Percentiles rank a stretch among this genome's conserved stretches.
Evolutionary conservation across 64 coral and sea anemone species (phyloP).

Genomic region (Catalaphyllia jardinei): DNA sequence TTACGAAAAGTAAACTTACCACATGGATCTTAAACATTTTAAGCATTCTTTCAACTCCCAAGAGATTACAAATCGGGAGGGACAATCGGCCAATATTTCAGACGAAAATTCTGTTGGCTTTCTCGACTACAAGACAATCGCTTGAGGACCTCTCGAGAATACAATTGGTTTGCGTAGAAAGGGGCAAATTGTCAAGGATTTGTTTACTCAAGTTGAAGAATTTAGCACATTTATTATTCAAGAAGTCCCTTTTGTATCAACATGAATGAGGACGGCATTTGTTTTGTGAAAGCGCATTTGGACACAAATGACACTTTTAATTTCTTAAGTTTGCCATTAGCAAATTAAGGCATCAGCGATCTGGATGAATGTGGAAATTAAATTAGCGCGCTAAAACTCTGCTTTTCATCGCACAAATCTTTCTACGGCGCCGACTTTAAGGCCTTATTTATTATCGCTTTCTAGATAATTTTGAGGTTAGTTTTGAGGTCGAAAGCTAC

Average conservation of each 20-base stretch:
- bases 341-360: neutral
- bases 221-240: slow-evolving; percentile 46
- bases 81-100: neutral
- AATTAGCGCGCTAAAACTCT: neutral
- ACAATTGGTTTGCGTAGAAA: neutral
- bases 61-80: neutral
- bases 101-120: neutral
- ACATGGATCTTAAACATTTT: slow-evolving; percentile 18
- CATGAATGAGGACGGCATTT: slow-evolving; percentile 27
- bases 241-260: slow-evolving; percentile 43
- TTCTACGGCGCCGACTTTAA: neutral
- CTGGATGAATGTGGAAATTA: slow-evolving; percentile 3
- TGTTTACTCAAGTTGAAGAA: slow-evolving; percentile 52
- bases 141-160: neutral
- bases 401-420: neutral
- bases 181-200: slow-evolving; percentile 40
- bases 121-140: neutral
- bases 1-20: slow-evolving; percentile 68
- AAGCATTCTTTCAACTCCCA: neutral
- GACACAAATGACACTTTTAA: slow-evolving; percentile 8
- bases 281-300: slow-evolving; percentile 34
- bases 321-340: slow-evolving; percentile 22
- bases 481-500: neutral
- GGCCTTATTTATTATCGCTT: neutral
- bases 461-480: neutral